phyloP scores from a whole-genome alignment of 1,140 invertebrate genomes.

The Alviniconcha marisindica region DNA sequence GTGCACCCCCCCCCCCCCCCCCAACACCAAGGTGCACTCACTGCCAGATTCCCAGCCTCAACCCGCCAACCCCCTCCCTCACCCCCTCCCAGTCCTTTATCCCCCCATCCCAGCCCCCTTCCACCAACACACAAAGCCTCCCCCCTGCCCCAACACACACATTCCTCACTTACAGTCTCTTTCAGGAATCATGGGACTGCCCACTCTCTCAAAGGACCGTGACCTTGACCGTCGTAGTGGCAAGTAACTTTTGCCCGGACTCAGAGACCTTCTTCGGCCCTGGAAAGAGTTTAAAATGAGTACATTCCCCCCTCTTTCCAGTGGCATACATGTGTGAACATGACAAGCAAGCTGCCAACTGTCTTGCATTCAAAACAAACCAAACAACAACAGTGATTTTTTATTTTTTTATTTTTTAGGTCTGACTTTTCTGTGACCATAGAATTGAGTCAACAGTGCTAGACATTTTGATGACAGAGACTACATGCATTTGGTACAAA shows the following conservation, averaged over 20 bases:
- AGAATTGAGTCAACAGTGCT: not conserved
- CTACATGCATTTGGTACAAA: not conserved
- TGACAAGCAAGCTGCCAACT: not conserved
- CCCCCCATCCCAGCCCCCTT: too few relatives aligned
- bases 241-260: constrained; percentile 57
- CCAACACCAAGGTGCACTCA: too few relatives aligned
- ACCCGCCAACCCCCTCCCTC: too few relatives aligned
- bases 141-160: too few relatives aligned
- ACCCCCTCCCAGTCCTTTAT: too few relatives aligned
- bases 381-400: not conserved
- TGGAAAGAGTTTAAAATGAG: constrained; percentile 17
- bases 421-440: too few relatives aligned
- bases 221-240: constrained; percentile 66
- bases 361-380: not conserved
- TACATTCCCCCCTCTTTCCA: not conserved
- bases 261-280: constrained; percentile 60
- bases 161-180: constrained; percentile 66
- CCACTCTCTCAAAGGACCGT: constrained; percentile 61
- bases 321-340: too few relatives aligned
- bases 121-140: too few relatives aligned
- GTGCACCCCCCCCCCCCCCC: too few relatives aligned
- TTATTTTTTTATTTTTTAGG: not conserved
- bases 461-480: not conserved
- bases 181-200: constrained; percentile 55
- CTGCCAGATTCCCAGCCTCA: too few relatives aligned